A percentile compares a stretch with the other conserved stretches of the same genome.
These are phyloP conservation scores for Pangasianodon hypophthalmus DNA, from an alignment of 2,113 vertebrate species.

Conservation along the genomic window DNA sequence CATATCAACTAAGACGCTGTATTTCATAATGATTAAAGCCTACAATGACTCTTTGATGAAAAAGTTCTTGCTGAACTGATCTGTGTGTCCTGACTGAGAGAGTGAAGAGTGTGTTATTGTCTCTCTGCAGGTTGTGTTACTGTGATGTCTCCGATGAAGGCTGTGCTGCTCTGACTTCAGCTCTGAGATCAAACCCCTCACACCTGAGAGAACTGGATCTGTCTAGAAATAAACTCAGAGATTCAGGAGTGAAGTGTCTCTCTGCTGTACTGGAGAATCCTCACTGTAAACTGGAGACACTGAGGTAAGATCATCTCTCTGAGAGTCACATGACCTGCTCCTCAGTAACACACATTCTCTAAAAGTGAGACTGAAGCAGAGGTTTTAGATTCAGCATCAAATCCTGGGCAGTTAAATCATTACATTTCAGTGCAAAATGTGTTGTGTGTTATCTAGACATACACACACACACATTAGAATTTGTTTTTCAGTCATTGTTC, in stretches of 20 bases:
- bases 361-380: neutral
- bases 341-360: neutral
- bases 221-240: neutral
- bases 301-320: neutral
- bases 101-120: neutral
- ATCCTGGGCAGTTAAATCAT: neutral
- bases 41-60: no score
- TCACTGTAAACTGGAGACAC: slow-evolving; percentile 5
- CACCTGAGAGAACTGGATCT: neutral
- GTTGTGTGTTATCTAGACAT: no score
- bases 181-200: slow-evolving; percentile 1
- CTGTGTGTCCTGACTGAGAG: neutral
- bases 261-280: neutral
- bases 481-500: no score
- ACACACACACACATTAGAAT: no score
- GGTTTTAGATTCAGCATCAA: neutral
- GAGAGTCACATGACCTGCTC: neutral
- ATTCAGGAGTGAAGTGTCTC: neutral
- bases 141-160: neutral
- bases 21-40: no score
- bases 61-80: no score
- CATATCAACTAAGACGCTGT: no score
- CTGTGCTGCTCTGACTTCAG: neutral
- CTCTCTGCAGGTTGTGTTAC: neutral
- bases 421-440: neutral